A percentile compares a stretch with the other conserved stretches of the same genome.
Evolutionary conservation across 2,888 invertebrate genomes (phyloP).

Genomic region (Bugulina stolonifera): DNA sequence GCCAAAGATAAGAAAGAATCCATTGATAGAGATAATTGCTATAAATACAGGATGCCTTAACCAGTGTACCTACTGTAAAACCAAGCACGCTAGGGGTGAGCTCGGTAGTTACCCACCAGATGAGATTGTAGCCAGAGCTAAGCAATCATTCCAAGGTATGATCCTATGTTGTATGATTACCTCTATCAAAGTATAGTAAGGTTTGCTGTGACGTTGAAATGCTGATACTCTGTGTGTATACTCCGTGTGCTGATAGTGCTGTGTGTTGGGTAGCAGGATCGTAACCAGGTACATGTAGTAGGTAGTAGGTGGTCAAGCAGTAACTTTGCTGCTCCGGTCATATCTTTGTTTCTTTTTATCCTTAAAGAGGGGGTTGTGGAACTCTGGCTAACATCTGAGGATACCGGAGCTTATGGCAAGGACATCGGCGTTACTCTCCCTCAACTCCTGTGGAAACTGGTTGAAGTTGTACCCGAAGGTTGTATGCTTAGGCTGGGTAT

Average conservation of each 20-base stretch:
- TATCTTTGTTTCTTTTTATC: too few relatives aligned
- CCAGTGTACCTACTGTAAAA: slow-evolving; percentile 98
- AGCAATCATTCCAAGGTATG: slow-evolving; percentile 64
- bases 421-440: slow-evolving; percentile 86
- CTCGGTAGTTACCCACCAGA: slow-evolving; percentile 86
- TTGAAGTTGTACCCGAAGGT: slow-evolving; percentile 61
- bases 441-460: slow-evolving; percentile 75
- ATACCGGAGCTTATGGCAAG: slow-evolving; percentile 93
- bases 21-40: slow-evolving; percentile 91
- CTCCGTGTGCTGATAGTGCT: too few relatives aligned
- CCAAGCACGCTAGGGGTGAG: slow-evolving; percentile 92
- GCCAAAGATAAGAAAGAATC: slow-evolving; percentile 92
- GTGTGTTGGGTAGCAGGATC: too few relatives aligned
- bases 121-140: slow-evolving; percentile 79
- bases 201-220: too few relatives aligned
- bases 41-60: slow-evolving; percentile 95
- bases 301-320: too few relatives aligned
- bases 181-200: too few relatives aligned
- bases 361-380: slow-evolving; percentile 91
- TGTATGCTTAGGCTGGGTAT: slow-evolving; percentile 74
- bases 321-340: too few relatives aligned
- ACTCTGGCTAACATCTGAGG: slow-evolving; percentile 96
- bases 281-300: too few relatives aligned
- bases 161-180: background rate
- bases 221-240: too few relatives aligned